phyloP scores from a whole-genome alignment of 1,140 invertebrate genomes.

The Papilio polytes region DNA sequence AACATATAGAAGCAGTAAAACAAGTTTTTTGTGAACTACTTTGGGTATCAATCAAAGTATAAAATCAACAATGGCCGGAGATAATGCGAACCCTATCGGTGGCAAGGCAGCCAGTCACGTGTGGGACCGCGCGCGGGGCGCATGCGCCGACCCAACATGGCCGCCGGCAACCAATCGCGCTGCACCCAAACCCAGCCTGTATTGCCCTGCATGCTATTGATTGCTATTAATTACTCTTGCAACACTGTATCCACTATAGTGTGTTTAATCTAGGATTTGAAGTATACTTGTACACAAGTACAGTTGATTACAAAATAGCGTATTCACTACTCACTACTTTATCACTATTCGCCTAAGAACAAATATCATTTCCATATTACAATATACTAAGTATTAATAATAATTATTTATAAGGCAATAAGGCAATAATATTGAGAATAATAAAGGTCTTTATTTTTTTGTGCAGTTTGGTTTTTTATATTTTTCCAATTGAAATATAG shows the following conservation, averaged over 20 bases:
- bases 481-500: background rate
- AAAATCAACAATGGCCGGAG: conserved; percentile 38
- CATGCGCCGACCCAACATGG: conserved; percentile 78
- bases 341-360: no score
- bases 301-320: background rate
- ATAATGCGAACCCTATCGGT: conserved; percentile 30
- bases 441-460: background rate
- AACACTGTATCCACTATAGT: conserved; percentile 1
- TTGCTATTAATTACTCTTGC: conserved; percentile 65
- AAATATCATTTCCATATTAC: no score
- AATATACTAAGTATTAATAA: no score
- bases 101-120: conserved; percentile 57
- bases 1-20: background rate
- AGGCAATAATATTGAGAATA: no score
- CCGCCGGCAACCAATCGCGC: conserved; percentile 71
- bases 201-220: conserved; percentile 67
- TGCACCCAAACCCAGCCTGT: conserved; percentile 58
- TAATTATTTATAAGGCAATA: no score
- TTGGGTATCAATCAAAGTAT: conserved; percentile 20
- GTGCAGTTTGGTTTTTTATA: background rate
- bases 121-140: conserved; percentile 61
- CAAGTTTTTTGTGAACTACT: background rate
- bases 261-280: background rate
- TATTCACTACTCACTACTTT: background rate
- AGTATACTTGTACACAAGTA: background rate